A percentile compares a stretch with the other conserved stretches of the same genome.
Evolutionary conservation across 2,888 invertebrate genomes (phyloP).

Genomic region (Cordilura impudica): DNA sequence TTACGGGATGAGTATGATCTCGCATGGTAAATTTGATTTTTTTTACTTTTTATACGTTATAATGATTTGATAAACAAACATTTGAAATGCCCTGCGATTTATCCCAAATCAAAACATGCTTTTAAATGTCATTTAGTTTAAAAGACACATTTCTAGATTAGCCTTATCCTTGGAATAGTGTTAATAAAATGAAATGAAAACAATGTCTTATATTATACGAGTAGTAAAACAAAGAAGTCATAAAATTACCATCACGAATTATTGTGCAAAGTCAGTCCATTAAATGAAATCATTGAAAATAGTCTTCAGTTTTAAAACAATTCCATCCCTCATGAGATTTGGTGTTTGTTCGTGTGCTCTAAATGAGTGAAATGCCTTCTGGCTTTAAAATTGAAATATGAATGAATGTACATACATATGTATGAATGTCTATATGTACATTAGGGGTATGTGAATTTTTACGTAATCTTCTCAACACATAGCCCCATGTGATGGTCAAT

Average conservation of each 20-base stretch:
- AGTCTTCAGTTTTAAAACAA: conserved; percentile 18
- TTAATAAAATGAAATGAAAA: conserved; percentile 31
- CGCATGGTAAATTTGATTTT: background rate
- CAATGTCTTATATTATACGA: background rate
- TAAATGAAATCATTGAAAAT: conserved; percentile 12
- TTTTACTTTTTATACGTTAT: background rate
- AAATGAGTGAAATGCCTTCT: conserved; percentile 17
- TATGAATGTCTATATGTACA: background rate
- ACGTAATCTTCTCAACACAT: too few species aligned
- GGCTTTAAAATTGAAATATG: conserved; percentile 20
- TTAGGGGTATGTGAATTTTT: background rate
- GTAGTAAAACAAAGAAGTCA: conserved; percentile 16
- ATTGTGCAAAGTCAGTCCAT: background rate
- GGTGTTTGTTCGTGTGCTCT: background rate
- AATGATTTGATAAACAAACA: background rate
- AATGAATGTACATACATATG: background rate
- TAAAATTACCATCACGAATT: conserved; percentile 14
- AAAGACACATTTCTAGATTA: conserved; percentile 34
- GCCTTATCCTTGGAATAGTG: conserved; percentile 19
- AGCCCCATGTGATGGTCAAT: too few species aligned
- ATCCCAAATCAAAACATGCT: conserved; percentile 24
- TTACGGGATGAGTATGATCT: too few species aligned
- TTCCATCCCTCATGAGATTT: conserved; percentile 29
- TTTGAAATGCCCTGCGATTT: background rate
- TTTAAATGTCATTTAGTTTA: conserved; percentile 39